A percentile compares a stretch with the other conserved stretches of the same genome.
These are phyloP conservation scores for Cricetomys ansorgei DNA, from an alignment of 2,113 vertebrate genomes.

Conservation along the genomic window DNA sequence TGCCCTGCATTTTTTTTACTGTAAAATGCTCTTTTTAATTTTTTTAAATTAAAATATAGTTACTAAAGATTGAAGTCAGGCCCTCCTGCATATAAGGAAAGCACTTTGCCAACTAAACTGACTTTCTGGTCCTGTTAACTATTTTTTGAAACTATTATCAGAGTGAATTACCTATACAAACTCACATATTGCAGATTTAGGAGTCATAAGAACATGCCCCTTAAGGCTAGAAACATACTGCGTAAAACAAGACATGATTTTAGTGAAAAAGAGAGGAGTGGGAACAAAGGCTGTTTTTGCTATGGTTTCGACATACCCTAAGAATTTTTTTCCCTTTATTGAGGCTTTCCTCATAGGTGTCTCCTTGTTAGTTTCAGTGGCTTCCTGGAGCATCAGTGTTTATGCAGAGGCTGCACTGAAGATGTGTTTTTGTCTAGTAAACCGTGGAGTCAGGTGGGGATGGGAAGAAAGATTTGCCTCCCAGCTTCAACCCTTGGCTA, in stretches of 20 bases:
- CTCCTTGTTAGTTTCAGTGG: neutral
- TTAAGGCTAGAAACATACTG: neutral
- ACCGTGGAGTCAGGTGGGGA: neutral
- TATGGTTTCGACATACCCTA: neutral
- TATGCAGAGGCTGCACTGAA: neutral
- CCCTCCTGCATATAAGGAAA: neutral
- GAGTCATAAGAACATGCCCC: slow-evolving; percentile 25
- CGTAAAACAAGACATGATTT: slow-evolving; percentile 39
- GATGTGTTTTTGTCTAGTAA: neutral
- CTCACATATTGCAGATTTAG: slow-evolving; percentile 9
- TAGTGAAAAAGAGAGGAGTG: slow-evolving; percentile 36
- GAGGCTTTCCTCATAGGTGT: slow-evolving; percentile 31
- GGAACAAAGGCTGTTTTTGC: slow-evolving; percentile 49
- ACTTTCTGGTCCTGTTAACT: neutral
- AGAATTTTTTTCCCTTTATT: slow-evolving; percentile 43
- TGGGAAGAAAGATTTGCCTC: neutral
- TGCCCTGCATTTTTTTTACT: neutral
- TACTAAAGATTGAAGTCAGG: neutral
- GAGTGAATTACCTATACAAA: neutral
- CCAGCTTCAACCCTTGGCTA: slow-evolving; percentile 12
- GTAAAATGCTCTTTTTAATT: neutral
- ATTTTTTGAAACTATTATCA: neutral
- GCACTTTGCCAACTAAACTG: neutral
- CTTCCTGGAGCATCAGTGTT: neutral
- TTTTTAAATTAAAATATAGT: neutral